Conservation (phyloP, 1,140 invertebrate genomes). For the Nixonia krombeini region DNA sequence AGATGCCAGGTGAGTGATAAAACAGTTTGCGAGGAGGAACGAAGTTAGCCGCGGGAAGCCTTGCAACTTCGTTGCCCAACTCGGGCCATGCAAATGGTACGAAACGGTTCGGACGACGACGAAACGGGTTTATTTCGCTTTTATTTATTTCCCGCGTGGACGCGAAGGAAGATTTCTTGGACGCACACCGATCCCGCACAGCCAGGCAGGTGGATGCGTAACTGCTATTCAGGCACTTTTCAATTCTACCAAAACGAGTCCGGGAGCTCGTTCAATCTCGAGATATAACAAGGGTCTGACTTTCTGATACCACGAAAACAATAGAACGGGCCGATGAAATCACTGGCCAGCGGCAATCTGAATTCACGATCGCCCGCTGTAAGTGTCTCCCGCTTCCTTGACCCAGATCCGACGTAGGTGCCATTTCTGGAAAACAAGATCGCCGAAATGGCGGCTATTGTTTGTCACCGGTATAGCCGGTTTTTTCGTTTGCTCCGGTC, state of each 20-base stretch:
- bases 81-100: no score
- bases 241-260: conserved; percentile 8
- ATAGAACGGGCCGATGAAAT: conserved; percentile 15
- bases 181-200: no score
- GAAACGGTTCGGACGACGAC: no score
- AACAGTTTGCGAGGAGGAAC: no score
- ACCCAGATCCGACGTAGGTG: conserved; percentile 6
- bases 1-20: no score
- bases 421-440: conserved; percentile 2
- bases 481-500: no score
- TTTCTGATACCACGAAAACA: conserved; percentile 9
- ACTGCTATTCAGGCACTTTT: conserved; percentile 5
- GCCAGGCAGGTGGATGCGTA: conserved; percentile 3
- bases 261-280: conserved; percentile 8
- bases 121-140: no score
- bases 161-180: not conserved
- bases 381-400: conserved; percentile 2
- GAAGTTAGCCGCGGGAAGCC: no score
- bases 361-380: conserved; percentile 4
- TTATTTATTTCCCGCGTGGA: no score
- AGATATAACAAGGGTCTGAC: conserved; percentile 11
- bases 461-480: conserved; percentile 1
- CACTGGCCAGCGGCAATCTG: conserved; percentile 7
- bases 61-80: not conserved
- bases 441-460: not conserved